phyloP scores from a whole-genome alignment of 1,140 invertebrate species.

The Leptinotarsa texana region DNA sequence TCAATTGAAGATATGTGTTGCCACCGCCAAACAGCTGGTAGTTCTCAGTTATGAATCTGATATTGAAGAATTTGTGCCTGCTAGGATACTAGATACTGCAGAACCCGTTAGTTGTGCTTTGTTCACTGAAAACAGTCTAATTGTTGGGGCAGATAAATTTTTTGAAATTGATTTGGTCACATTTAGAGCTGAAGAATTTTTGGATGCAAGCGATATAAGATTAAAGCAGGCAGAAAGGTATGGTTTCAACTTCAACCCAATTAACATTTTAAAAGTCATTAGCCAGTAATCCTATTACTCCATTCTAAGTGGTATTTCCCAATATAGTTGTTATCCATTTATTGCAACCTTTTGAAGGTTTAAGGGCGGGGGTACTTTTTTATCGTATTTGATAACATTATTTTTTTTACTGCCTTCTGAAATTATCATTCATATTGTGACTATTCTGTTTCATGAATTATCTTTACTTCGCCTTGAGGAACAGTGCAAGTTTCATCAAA shows the following conservation, averaged over 20 bases:
- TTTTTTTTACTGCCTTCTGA: too few relatives aligned
- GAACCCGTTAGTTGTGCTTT: slow-evolving; percentile 76
- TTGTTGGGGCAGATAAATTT: slow-evolving; percentile 79
- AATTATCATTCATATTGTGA: too few relatives aligned
- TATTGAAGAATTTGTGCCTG: slow-evolving; percentile 60
- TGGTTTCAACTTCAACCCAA: neutral
- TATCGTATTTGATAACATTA: too few relatives aligned
- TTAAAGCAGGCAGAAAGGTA: slow-evolving; percentile 59
- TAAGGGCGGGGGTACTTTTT: too few relatives aligned
- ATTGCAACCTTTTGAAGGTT: too few relatives aligned
- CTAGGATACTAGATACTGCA: slow-evolving; percentile 69
- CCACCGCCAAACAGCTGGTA: slow-evolving; percentile 68
- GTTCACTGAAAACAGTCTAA: slow-evolving; percentile 69
- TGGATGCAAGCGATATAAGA: slow-evolving; percentile 67
- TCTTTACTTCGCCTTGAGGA: too few relatives aligned
- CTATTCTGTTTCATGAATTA: too few relatives aligned
- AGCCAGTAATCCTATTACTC: too few relatives aligned
- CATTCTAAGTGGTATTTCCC: too few relatives aligned
- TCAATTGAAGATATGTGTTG: slow-evolving; percentile 64
- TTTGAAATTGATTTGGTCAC: slow-evolving; percentile 76
- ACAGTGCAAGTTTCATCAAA: too few relatives aligned
- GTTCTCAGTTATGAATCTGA: slow-evolving; percentile 58
- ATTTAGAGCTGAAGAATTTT: slow-evolving; percentile 72
- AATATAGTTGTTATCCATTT: too few relatives aligned
- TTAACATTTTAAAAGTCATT: too few relatives aligned